Percentiles rank a stretch among this genome's conserved stretches.
phyloP scores from a whole-genome alignment of 2,113 vertebrate genomes.

The Clarias gariepinus region DNA sequence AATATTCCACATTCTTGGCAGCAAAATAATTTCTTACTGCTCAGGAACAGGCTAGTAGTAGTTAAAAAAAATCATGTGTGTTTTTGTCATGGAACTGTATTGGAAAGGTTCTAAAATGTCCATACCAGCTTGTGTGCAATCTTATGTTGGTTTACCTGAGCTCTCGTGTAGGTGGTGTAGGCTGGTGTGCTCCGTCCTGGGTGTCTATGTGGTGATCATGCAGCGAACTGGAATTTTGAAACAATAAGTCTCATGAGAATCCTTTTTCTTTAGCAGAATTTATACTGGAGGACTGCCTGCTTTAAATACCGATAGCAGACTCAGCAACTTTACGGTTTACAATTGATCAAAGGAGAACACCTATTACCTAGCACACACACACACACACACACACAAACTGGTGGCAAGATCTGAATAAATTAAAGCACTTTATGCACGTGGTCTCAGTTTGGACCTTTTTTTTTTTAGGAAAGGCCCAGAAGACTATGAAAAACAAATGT shows the following conservation, averaged over 20 bases:
- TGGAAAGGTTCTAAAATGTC: neutral
- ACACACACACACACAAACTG: too few relatives aligned
- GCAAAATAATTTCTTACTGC: neutral
- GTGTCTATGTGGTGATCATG: neutral
- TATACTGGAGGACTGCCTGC: neutral
- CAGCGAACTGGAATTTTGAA: neutral
- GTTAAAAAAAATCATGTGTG: neutral
- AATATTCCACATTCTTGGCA: constrained; percentile 18
- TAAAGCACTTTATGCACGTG: neutral
- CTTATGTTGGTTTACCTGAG: constrained; percentile 24
- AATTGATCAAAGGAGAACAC: neutral
- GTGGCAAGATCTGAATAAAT: neutral
- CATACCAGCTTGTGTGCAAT: neutral
- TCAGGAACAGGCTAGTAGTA: neutral
- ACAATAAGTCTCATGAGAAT: neutral
- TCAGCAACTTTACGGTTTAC: neutral
- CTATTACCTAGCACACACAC: too few relatives aligned
- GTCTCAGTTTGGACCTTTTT: neutral
- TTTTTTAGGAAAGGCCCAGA: neutral
- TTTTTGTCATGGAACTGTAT: neutral
- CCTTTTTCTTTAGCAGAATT: neutral
- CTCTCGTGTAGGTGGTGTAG: constrained; percentile 6
- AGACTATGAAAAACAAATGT: neutral
- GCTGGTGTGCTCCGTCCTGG: neutral
- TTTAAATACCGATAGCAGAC: neutral